A percentile compares a stretch with the other conserved stretches of the same genome.
These are phyloP conservation scores for Drosophila merina DNA, from an alignment of 2,888 invertebrate species.

Conservation along the genomic window DNA sequence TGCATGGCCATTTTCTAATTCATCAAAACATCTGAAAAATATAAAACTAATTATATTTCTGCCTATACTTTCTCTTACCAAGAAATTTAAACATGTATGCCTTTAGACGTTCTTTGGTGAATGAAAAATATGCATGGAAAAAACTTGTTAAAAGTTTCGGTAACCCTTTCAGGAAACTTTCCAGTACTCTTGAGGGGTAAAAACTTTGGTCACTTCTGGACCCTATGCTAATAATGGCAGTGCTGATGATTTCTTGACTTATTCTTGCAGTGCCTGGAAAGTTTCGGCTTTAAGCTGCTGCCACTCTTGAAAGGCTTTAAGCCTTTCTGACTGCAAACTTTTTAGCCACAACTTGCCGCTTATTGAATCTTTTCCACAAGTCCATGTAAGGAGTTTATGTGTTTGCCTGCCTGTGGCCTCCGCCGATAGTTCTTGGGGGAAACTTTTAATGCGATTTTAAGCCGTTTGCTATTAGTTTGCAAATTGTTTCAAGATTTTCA, in stretches of 20 bases:
- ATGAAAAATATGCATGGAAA: slow-evolving; percentile 6
- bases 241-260: slow-evolving; percentile 59
- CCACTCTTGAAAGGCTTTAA: slow-evolving; percentile 44
- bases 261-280: slow-evolving; percentile 40
- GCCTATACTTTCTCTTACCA: too few species aligned
- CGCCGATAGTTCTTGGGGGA: slow-evolving; percentile 47
- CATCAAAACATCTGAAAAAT: slow-evolving; percentile 56
- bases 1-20: slow-evolving; percentile 75
- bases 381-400: slow-evolving; percentile 12
- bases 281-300: slow-evolving; percentile 43
- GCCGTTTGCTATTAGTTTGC: slow-evolving; percentile 69
- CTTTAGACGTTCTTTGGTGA: not conserved
- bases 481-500: slow-evolving; percentile 72
- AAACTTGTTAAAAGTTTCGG: slow-evolving; percentile 40
- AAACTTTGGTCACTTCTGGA: slow-evolving; percentile 57
- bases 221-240: slow-evolving; percentile 64
- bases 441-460: slow-evolving; percentile 78
- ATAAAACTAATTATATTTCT: not conserved
- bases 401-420: slow-evolving; percentile 20
- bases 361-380: slow-evolving; percentile 59
- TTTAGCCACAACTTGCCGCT: slow-evolving; percentile 63
- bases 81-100: not conserved
- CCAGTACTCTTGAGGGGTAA: slow-evolving; percentile 22
- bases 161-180: slow-evolving; percentile 56
- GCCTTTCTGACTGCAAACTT: slow-evolving; percentile 50